Base-by-base conservation (phyloP, 35 echinoderm and acorn worm species). In the Lytechinus variegatus region DNA sequence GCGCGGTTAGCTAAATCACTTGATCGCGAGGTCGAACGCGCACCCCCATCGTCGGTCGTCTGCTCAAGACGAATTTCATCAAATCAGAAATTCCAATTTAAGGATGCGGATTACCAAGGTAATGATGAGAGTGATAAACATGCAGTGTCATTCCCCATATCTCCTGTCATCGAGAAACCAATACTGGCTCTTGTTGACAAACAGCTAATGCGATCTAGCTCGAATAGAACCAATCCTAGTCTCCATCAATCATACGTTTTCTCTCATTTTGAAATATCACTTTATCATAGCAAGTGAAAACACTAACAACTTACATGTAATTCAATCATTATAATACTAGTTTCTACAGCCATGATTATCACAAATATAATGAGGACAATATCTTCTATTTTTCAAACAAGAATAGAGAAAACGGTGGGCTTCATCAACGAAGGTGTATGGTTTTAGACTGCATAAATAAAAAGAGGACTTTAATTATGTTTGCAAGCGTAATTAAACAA, bases 111-210 rank as follows among this genome's bases (percentile, higher is more conserved):
- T 90, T 90, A 90, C 88, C 88, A 90, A 52, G 88, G 88, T 54
- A 90, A 90, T 90, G 88, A 90, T 52, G 88, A 52, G 88, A 90
- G 88, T 90, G 88, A 90, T 90, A 90, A 90, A 90, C 52, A 90
- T 4, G 52, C 88, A 90, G 88, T 52, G 52, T 90, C 28, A 54
- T 90, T 54, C 24, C 29, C 28, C 10, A 93, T 57, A 53, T 53
- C 92, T 28, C 54, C 92, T 93, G 92, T 93, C 92, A 93, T 93
- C 92, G 53, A 93, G 92, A 93, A 55, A 93, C 92, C 92, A 57
- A 93, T 93, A 93, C 54, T 57, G 92, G 13, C 24, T 19, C 27
- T 19, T 93, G 92, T 93, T 93, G 92, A 93, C 92, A 93, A 93
- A 57, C 54, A 93, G 54, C 92, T 19, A 55, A 93, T 90, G 16